Conservation (phyloP, 2,888 invertebrate species). For the Erannis defoliaria region DNA sequence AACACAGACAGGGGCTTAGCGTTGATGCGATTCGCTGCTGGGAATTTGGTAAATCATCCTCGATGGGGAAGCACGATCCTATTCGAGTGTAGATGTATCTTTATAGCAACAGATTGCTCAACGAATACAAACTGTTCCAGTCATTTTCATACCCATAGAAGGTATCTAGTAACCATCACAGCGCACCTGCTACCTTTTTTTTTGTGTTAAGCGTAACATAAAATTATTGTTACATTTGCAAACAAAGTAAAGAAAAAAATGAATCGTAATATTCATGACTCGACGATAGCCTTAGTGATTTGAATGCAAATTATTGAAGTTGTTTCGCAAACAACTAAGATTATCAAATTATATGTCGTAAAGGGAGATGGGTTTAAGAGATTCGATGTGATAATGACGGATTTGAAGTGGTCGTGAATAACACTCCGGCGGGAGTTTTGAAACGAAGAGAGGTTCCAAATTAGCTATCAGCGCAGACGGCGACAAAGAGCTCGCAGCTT, state of each 20-base stretch:
- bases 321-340: slow-evolving; percentile 56
- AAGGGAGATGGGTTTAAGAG: slow-evolving; percentile 63
- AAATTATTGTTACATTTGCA: slow-evolving; percentile 17
- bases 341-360: slow-evolving; percentile 72
- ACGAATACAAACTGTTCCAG: slow-evolving; percentile 5
- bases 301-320: slow-evolving; percentile 67
- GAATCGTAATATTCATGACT: slow-evolving; percentile 61
- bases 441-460: slow-evolving; percentile 61
- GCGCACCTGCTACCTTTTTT: slow-evolving; percentile 36
- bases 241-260: slow-evolving; percentile 47
- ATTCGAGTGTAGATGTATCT: slow-evolving; percentile 17
- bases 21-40: slow-evolving; percentile 75
- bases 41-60: slow-evolving; percentile 78
- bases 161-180: slow-evolving; percentile 32
- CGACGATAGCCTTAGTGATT: slow-evolving; percentile 61
- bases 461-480: slow-evolving; percentile 77
- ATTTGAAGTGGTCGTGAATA: slow-evolving; percentile 64
- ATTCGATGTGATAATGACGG: slow-evolving; percentile 73
- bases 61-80: slow-evolving; percentile 66
- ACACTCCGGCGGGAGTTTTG: slow-evolving; percentile 38
- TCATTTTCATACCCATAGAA: slow-evolving; percentile 21
- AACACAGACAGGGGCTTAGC: slow-evolving; percentile 80
- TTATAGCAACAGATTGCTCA: slow-evolving; percentile 7
- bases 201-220: slow-evolving; percentile 11
- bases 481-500: slow-evolving; percentile 82